Percentiles rank a stretch among this genome's conserved stretches.
Evolutionary conservation across 30 jellyfish, hydroid and myxozoan genomes (phyloP).

Genomic region (Chrysaora quinquecirrha): DNA sequence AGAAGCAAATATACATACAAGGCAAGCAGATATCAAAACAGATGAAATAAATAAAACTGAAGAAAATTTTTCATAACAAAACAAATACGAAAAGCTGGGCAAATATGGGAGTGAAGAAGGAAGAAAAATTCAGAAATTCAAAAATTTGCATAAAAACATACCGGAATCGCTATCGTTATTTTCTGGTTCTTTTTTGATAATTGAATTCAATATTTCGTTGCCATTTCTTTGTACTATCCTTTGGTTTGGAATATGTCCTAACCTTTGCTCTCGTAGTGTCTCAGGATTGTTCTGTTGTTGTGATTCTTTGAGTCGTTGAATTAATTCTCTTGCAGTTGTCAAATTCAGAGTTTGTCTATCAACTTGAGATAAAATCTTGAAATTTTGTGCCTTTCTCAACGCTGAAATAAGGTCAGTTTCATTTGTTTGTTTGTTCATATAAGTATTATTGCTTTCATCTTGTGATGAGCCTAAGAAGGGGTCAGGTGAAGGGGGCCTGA

Average conservation of each 20-base stretch:
- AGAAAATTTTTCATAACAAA: too few relatives aligned
- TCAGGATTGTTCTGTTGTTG: conserved; percentile 25
- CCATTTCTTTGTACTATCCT: background rate
- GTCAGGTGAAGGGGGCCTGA: conserved; percentile 61
- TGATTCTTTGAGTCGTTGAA: conserved; percentile 47
- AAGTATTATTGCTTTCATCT: background rate
- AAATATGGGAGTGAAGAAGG: too few relatives aligned
- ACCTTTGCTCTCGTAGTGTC: conserved; percentile 39
- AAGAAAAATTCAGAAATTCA: background rate
- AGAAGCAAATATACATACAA: background rate
- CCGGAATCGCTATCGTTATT: conserved; percentile 67
- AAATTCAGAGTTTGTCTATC: conserved; percentile 39
- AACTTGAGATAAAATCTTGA: conserved; percentile 44
- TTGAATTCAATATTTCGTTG: background rate
- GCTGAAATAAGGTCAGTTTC: conserved; percentile 18
- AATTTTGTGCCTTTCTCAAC: conserved; percentile 42
- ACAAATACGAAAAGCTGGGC: background rate
- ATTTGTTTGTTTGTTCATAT: background rate
- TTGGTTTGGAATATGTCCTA: conserved; percentile 16
- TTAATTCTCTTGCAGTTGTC: conserved; percentile 64
- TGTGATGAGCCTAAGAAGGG: conserved; percentile 48
- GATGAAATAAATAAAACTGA: too few relatives aligned
- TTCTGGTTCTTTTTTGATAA: conserved; percentile 30
- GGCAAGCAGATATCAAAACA: too few relatives aligned
- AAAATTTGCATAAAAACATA: background rate